Evolutionary conservation across 2,113 vertebrate species (phyloP).

Genomic region (Mobula hypostoma): DNA sequence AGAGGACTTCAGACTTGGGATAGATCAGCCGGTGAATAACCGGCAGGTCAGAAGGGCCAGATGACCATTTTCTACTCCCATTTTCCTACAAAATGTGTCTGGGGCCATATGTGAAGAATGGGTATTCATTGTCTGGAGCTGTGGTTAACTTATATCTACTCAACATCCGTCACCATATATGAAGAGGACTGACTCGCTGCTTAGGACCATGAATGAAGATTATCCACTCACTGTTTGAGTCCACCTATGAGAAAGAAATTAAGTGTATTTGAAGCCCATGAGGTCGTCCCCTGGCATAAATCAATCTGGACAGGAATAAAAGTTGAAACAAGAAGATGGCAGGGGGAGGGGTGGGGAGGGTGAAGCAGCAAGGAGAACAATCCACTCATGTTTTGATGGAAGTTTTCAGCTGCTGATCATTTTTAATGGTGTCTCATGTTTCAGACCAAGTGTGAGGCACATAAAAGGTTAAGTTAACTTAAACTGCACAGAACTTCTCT

Average conservation of each 20-base stretch:
- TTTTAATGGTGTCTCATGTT: slow-evolving; percentile 1
- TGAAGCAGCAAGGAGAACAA: neutral
- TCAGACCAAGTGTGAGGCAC: neutral
- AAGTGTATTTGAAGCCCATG: neutral
- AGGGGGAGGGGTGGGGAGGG: neutral
- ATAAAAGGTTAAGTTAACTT: neutral
- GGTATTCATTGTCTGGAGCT: neutral
- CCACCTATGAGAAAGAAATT: neutral
- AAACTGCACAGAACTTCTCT: neutral
- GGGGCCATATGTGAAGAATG: neutral
- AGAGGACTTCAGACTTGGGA: too few species aligned
- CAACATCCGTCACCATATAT: too few species aligned
- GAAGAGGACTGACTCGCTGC: neutral
- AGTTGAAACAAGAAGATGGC: neutral
- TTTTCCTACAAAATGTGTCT: neutral
- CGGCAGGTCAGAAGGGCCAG: too few species aligned
- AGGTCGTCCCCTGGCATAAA: neutral
- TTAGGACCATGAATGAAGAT: neutral
- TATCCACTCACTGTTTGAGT: too few species aligned
- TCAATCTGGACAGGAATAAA: neutral
- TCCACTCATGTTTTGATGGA: neutral
- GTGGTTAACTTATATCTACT: neutral
- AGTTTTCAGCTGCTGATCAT: neutral
- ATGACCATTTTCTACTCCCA: too few species aligned
- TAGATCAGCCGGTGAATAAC: too few species aligned